Conservation (phyloP, 2,797 vertebrate genomes). For the Sarcophilus harrisii region DNA sequence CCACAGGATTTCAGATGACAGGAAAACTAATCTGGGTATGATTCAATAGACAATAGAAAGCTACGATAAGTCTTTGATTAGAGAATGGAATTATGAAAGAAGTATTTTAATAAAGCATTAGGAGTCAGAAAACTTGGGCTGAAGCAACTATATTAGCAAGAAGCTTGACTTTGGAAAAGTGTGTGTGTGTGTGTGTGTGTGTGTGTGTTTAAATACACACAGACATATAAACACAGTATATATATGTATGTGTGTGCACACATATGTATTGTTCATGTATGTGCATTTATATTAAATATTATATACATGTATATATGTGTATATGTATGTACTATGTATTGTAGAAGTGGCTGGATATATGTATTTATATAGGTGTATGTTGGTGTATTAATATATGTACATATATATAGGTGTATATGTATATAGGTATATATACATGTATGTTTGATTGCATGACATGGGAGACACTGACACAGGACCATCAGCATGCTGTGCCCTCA, state of each 20-base stretch:
- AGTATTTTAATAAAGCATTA: background rate
- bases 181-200: too few relatives aligned
- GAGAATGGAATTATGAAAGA: background rate
- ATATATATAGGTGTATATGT: too few relatives aligned
- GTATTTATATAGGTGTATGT: too few relatives aligned
- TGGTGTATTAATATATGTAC: too few relatives aligned
- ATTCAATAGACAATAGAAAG: background rate
- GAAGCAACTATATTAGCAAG: background rate
- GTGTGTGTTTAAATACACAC: too few relatives aligned
- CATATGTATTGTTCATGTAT: too few relatives aligned
- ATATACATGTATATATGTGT: too few relatives aligned
- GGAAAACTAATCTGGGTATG: background rate
- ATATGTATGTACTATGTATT: background rate
- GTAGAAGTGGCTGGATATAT: too few relatives aligned
- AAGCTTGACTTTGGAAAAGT: background rate
- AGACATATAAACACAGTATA: fast-evolving
- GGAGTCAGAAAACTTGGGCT: background rate
- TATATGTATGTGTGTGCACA: too few relatives aligned
- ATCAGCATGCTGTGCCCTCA: too few relatives aligned
- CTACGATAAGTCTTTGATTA: background rate
- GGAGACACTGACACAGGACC: background rate
- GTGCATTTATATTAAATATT: too few relatives aligned
- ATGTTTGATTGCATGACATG: background rate
- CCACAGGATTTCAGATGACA: constrained; percentile 23
- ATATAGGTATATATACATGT: background rate